phyloP scores from a whole-genome alignment of 2,888 invertebrate genomes.

The Herminia tarsipennalis region DNA sequence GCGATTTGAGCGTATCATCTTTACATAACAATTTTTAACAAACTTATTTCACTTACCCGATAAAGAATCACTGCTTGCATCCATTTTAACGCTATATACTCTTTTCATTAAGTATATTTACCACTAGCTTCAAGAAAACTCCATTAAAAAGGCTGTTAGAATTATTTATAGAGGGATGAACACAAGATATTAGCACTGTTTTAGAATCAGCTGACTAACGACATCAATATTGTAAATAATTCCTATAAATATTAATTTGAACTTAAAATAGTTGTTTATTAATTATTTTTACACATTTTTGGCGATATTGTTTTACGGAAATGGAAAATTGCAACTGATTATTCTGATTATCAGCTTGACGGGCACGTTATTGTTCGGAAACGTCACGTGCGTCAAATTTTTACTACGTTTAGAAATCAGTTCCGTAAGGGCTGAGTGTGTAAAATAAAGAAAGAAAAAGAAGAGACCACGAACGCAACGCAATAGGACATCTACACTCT shows the following conservation, averaged over 20 bases:
- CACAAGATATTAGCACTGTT: conserved; percentile 1
- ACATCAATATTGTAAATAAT: background rate
- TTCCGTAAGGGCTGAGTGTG: no score
- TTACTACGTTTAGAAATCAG: background rate
- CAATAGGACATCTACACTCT: no score
- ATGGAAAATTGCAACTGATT: conserved; percentile 35
- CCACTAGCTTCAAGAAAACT: conserved; percentile 20
- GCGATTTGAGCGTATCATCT: conserved; percentile 19
- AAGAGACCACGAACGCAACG: no score
- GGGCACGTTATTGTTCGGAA: conserved; percentile 2
- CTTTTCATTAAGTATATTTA: conserved; percentile 28
- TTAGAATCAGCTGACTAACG: background rate
- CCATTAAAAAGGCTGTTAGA: conserved; percentile 15
- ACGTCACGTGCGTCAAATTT: background rate
- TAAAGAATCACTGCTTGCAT: conserved; percentile 74
- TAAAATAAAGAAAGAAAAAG: no score
- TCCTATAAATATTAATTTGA: background rate
- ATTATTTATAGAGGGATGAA: conserved; percentile 21
- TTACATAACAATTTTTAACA: conserved; percentile 19
- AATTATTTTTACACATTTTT: conserved; percentile 31
- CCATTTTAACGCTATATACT: conserved; percentile 59
- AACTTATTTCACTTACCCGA: conserved; percentile 59
- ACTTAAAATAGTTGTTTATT: conserved; percentile 12
- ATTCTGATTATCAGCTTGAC: no score
- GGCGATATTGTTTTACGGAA: conserved; percentile 11